Base-by-base conservation (phyloP, 1,140 invertebrate species). In the Halesus radiatus region DNA sequence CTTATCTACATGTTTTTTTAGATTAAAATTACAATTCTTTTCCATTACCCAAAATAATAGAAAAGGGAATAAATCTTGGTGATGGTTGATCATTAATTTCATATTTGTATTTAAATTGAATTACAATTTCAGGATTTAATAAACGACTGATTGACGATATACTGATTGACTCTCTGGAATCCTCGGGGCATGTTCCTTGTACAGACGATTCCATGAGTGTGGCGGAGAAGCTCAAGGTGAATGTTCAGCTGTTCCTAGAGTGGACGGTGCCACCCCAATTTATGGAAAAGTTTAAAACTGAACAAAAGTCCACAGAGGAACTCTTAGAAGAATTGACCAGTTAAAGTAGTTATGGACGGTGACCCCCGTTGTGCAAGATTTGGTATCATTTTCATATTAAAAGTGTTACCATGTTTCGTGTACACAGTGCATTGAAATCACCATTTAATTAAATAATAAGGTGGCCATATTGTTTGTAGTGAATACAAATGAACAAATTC, bases 131-230 rank as follows among this genome's bases (percentile, higher is more conserved):
- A 90, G 89, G 89, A 79, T 90, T 89, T 86, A 95, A 96, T 80
- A 95, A 95, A 86, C 89, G 94, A 81, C 89, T 96, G 3, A 95
- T 96, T 80, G 95, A 96, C 85, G 93, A 96, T 70, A 93, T 96
- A n/a, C 89, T 96, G 1, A 90, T 93, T 29, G 94, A 95, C 80
- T 95, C 94, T 0, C 89, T 96, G 20, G 90, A 93, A 83, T 91
- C 93, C 10, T 95, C 95, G 66, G 94, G 94, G 1, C 92, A 94
- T 50, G 88, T 88, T 18, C 92, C 94, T 0, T 92, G 92, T 70
- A 89, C 88, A 53, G 91, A 92, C 79, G 85, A 87, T 1, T 84
- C 85, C 10, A 79, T 92, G 3, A 86, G 91, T 10, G 92, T 92
- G 15, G 88, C 92, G 8, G 92, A 92, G 64, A 88, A 91, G 13